Conservation (phyloP, 2,113 vertebrate genomes). For the Strigops habroptila region DNA sequence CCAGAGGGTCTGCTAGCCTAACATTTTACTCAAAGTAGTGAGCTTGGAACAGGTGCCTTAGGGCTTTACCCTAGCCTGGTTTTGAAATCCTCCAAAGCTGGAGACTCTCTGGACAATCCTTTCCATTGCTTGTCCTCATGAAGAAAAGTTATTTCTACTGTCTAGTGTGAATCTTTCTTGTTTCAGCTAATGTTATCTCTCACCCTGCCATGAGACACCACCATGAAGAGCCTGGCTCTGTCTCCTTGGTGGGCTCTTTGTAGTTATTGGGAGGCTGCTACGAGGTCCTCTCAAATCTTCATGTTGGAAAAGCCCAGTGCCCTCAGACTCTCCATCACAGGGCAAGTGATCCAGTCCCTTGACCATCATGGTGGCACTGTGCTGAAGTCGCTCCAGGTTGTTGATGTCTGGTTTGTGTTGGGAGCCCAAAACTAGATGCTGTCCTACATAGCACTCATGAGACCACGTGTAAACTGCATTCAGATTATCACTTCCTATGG, state of each 20-base stretch:
- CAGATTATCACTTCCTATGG: neutral
- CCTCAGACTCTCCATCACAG: neutral
- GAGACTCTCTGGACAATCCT: neutral
- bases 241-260: neutral
- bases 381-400: neutral
- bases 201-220: neutral
- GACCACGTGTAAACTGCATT: neutral
- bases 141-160: neutral
- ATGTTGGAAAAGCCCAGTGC: neutral
- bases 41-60: neutral
- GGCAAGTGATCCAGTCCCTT: neutral
- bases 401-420: neutral
- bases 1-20: neutral
- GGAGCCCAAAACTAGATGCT: neutral
- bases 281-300: neutral
- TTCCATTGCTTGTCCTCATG: neutral
- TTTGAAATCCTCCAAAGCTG: neutral
- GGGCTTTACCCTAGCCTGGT: neutral
- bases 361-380: neutral
- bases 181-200: neutral
- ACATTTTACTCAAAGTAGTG: neutral
- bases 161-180: neutral
- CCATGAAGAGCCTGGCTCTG: neutral
- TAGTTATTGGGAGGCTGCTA: neutral
- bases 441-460: neutral